Evolutionary conservation across 2,888 invertebrate genomes (phyloP), one percentile per base, ranked within the genome.

Genomic region (Andrena trimmerana): DNA sequence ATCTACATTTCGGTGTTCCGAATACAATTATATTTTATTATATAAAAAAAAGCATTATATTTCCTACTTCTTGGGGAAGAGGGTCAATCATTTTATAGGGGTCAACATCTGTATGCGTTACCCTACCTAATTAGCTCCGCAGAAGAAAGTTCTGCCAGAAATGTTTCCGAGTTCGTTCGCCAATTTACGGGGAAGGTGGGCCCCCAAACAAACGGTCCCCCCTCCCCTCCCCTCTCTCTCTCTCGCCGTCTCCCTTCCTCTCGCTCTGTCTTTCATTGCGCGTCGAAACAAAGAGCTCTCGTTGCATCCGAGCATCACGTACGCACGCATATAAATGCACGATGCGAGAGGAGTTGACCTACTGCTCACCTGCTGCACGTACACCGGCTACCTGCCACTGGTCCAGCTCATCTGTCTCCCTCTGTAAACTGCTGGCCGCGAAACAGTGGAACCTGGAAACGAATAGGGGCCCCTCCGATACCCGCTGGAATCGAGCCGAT

Each of bases 351-450:
- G 78, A 63, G 79, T 80, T 82, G 80, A 78, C 72, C 67, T 78
- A 85, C 71, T 84, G 84, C 74, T 87, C 87, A 87, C 87, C 87
- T 87, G 87, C 87, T 85, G 83, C 86, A 73, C 86, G 52, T 72
- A 73, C 81, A 81, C 79, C 70, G 81, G 77, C 86, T 88, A 87
- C 88, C 87, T 86, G 88, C 86, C 77, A 76, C 62, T 81, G 79
- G 79, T 84, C 83, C 88, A 86, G 77, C 70, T 78, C 84, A 59
- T 88, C 88, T 72, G 81, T 86, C 80, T 80, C 86, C 66, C 69
- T 80, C 67, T 69, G 67, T 72, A 79, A 60, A 72, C 77, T 71
- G 80, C 75, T 71, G 78, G 16, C 62, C 66, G 52, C 57, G 72
- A 67, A 75, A 66, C 48, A 73, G 31, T 79, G 65, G 71, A 74